Conservation (phyloP, 2,113 vertebrate genomes). For the Gobiocypris rarus region DNA sequence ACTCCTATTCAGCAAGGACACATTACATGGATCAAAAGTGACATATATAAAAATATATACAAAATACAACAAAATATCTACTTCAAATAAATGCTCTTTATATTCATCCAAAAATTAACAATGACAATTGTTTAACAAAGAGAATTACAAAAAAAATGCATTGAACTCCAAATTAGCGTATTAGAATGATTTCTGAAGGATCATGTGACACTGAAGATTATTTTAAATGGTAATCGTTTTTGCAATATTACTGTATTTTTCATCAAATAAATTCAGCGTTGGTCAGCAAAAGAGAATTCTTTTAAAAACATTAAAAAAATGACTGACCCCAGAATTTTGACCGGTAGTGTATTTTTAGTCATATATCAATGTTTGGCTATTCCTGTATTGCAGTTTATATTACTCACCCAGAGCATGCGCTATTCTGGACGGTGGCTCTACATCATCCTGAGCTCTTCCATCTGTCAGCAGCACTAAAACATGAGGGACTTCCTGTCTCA, state of each 20-base stretch:
- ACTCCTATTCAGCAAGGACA: background rate
- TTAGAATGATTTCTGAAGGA: too few relatives aligned
- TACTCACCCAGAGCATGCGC: slow-evolving; percentile 67
- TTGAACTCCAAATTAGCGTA: too few relatives aligned
- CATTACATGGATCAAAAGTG: background rate
- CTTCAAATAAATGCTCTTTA: background rate
- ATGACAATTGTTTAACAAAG: too few relatives aligned
- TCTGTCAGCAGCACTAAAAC: slow-evolving; percentile 85
- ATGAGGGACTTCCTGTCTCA: slow-evolving; percentile 80
- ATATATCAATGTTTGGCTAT: background rate
- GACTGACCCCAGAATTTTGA: background rate
- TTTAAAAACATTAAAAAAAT: background rate
- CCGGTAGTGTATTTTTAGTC: background rate
- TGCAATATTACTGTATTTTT: background rate
- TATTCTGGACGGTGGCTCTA: slow-evolving; percentile 79
- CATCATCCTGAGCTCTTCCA: slow-evolving; percentile 86
- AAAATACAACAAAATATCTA: background rate
- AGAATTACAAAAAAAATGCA: too few relatives aligned
- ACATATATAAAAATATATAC: background rate
- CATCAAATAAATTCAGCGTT: background rate
- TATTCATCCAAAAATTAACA: too few relatives aligned
- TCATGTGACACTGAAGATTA: too few relatives aligned
- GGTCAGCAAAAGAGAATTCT: background rate
- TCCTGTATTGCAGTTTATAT: background rate
- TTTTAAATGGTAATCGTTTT: too few relatives aligned